phyloP scores from a whole-genome alignment of 2,888 invertebrate genomes.

The Xestoiulus laeticollis region DNA sequence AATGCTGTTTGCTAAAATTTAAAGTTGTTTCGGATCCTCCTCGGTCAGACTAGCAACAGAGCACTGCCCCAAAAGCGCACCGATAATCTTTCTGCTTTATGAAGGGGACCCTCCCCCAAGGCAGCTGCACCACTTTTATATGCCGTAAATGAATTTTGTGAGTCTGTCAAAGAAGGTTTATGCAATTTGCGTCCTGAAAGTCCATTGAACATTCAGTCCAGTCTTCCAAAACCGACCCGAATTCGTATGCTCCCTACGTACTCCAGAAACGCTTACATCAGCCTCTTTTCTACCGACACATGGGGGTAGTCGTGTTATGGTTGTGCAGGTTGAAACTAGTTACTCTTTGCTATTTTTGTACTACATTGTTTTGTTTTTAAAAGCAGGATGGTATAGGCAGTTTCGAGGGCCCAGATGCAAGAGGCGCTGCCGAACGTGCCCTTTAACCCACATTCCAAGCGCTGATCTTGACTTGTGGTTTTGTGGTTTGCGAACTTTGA shows the following conservation, averaged over 20 bases:
- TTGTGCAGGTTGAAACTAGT: background rate
- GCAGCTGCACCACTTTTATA: background rate
- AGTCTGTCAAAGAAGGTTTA: background rate
- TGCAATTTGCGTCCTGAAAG: conserved; percentile 1
- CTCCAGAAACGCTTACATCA: background rate
- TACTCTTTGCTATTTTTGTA: background rate
- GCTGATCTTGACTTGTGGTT: background rate
- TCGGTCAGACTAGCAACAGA: background rate
- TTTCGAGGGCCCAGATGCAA: background rate
- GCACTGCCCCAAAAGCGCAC: background rate
- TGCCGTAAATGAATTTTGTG: background rate
- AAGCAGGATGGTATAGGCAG: background rate
- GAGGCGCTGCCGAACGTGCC: background rate
- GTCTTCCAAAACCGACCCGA: background rate
- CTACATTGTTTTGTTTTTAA: background rate
- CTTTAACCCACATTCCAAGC: background rate
- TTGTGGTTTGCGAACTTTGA: background rate
- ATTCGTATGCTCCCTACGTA: background rate
- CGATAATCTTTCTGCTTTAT: background rate
- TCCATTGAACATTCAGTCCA: background rate
- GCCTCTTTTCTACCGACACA: background rate
- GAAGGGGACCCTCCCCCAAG: background rate
- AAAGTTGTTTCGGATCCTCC: background rate
- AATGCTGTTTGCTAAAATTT: too few species aligned
- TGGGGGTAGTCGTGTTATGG: background rate